These are phyloP conservation scores for Brachypodius melanocephalos DNA, from an alignment of 2,113 vertebrate species.

Conservation along the genomic window DNA sequence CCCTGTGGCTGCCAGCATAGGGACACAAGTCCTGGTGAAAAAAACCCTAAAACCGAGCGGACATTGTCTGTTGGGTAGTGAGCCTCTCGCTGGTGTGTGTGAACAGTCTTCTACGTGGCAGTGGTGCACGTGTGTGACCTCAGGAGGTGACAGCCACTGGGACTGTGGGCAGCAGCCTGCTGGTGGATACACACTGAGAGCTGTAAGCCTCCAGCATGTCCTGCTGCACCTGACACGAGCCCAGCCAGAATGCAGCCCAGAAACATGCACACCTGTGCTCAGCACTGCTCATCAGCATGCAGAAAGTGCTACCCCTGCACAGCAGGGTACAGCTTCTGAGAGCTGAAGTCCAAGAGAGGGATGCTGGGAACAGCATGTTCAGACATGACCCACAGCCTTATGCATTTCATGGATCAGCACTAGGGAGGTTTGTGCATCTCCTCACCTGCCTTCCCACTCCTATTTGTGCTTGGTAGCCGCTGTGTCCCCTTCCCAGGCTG, in stretches of 20 bases:
- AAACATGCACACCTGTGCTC: background rate
- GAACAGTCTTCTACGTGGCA: accelerated
- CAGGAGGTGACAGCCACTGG: background rate
- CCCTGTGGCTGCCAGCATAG: background rate
- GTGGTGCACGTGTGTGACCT: accelerated
- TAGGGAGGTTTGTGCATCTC: background rate
- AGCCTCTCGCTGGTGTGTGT: background rate
- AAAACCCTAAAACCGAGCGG: background rate
- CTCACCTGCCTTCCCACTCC: background rate
- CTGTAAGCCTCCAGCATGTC: background rate
- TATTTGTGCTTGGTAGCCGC: background rate
- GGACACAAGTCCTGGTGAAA: background rate
- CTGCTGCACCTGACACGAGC: background rate
- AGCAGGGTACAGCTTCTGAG: background rate
- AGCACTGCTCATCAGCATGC: background rate
- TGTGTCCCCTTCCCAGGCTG: background rate
- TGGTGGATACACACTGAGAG: background rate
- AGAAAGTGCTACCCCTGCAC: background rate
- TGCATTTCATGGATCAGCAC: background rate
- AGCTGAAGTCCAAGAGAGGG: background rate
- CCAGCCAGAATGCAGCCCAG: background rate
- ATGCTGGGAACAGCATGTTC: background rate
- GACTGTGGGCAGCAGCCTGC: background rate
- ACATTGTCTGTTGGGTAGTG: accelerated
- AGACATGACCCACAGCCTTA: background rate